These are phyloP conservation scores for Salvator merianae DNA, from an alignment of 2,113 vertebrate species.

Conservation along the genomic window DNA sequence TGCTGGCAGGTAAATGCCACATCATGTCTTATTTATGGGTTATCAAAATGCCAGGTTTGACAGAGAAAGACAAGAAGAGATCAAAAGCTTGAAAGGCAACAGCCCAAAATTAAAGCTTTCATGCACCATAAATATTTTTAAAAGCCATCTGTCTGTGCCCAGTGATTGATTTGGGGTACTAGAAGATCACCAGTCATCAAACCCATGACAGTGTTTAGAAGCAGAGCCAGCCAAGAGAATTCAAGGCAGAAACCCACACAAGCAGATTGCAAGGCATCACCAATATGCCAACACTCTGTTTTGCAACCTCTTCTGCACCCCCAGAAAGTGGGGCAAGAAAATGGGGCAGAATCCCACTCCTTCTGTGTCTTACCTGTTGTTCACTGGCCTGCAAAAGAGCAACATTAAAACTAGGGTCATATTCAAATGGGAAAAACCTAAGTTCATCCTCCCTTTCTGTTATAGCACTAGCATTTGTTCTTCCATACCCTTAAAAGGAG, in stretches of 20 bases:
- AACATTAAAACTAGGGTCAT: slow-evolving; percentile 8
- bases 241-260: slow-evolving; percentile 6
- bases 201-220: no score
- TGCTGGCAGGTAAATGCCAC: no score
- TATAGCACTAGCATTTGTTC: background rate
- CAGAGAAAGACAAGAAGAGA: background rate
- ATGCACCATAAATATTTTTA: background rate
- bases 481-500: background rate
- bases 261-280: background rate
- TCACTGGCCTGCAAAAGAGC: slow-evolving; percentile 65
- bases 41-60: no score
- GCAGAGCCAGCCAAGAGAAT: background rate
- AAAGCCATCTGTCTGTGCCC: no score
- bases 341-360: background rate
- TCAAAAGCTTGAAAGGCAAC: background rate
- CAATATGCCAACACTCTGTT: background rate
- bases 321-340: background rate
- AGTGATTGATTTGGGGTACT: no score
- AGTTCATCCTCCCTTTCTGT: background rate
- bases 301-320: background rate
- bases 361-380: slow-evolving; percentile 63
- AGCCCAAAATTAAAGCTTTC: no score
- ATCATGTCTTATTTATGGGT: no score
- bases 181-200: background rate
- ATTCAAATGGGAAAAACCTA: no score